Conservation (phyloP, 2,797 vertebrate species). For the Brotogeris chrysoptera region DNA sequence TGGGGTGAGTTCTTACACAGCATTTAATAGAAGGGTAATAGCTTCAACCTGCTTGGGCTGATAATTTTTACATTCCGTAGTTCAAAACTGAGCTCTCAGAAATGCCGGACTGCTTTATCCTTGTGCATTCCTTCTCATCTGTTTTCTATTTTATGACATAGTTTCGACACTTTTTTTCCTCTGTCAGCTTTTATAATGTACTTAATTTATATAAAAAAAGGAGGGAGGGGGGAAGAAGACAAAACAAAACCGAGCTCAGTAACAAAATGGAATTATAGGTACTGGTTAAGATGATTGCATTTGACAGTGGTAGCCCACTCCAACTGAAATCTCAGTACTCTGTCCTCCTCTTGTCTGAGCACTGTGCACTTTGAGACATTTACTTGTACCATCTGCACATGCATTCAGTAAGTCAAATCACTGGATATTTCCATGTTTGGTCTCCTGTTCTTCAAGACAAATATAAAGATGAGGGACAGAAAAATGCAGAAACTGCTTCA, state of each 20-base stretch:
- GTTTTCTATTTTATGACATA: background rate
- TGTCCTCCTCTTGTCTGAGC: background rate
- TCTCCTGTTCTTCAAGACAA: background rate
- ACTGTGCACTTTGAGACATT: background rate
- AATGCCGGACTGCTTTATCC: constrained; percentile 18
- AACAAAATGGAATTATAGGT: background rate
- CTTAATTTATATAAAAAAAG: background rate
- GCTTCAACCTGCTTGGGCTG: background rate
- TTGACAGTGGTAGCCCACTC: background rate
- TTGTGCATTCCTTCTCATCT: background rate
- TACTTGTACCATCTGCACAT: accelerated
- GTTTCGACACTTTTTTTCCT: background rate
- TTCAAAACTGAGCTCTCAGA: constrained; percentile 10
- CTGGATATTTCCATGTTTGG: background rate
- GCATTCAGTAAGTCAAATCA: too few species aligned
- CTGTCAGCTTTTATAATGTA: background rate
- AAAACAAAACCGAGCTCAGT: background rate
- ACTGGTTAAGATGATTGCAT: background rate
- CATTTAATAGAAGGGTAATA: constrained; percentile 27
- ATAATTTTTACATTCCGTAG: background rate
- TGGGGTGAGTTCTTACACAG: background rate
- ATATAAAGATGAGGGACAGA: background rate
- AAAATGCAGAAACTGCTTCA: background rate
- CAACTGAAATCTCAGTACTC: background rate
- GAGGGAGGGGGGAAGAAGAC: too few species aligned